Percentiles rank a stretch among this genome's conserved stretches.
Evolutionary conservation across 2,888 invertebrate genomes (phyloP).

Genomic region (Leptinotarsa peninsularis): DNA sequence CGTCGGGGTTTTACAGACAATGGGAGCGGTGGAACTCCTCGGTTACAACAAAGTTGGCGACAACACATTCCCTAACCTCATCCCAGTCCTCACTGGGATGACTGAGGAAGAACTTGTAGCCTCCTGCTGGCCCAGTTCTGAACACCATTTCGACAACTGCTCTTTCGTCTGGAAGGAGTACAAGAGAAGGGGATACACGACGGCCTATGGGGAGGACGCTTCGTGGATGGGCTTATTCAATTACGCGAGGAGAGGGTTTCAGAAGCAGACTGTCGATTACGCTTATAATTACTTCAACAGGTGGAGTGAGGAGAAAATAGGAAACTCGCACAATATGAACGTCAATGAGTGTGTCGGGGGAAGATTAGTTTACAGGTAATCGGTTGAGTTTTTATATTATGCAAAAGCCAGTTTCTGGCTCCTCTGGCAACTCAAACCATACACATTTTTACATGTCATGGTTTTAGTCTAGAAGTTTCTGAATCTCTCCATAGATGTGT

Average conservation of each 20-base stretch:
- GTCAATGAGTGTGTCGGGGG: slow-evolving; percentile 78
- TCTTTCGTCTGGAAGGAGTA: slow-evolving; percentile 88
- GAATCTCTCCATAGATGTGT: too few species aligned
- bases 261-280: slow-evolving; percentile 85
- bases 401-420: too few species aligned
- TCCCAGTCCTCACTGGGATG: slow-evolving; percentile 82
- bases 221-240: slow-evolving; percentile 84
- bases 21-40: slow-evolving; percentile 80
- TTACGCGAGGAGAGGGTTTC: slow-evolving; percentile 82
- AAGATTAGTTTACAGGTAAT: slow-evolving; percentile 72
- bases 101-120: slow-evolving; percentile 74
- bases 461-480: too few species aligned
- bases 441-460: too few species aligned
- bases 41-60: slow-evolving; percentile 96
- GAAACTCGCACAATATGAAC: slow-evolving; percentile 74
- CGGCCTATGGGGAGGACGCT: slow-evolving; percentile 87
- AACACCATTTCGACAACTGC: slow-evolving; percentile 79
- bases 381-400: not conserved
- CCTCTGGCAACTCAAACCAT: too few species aligned
- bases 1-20: slow-evolving; percentile 70
- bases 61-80: slow-evolving; percentile 92
- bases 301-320: slow-evolving; percentile 76
- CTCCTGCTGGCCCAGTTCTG: slow-evolving; percentile 70
- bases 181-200: slow-evolving; percentile 78
- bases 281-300: slow-evolving; percentile 82